Conservation (phyloP, 2,797 vertebrate genomes). For the Acridotheres tristis region DNA sequence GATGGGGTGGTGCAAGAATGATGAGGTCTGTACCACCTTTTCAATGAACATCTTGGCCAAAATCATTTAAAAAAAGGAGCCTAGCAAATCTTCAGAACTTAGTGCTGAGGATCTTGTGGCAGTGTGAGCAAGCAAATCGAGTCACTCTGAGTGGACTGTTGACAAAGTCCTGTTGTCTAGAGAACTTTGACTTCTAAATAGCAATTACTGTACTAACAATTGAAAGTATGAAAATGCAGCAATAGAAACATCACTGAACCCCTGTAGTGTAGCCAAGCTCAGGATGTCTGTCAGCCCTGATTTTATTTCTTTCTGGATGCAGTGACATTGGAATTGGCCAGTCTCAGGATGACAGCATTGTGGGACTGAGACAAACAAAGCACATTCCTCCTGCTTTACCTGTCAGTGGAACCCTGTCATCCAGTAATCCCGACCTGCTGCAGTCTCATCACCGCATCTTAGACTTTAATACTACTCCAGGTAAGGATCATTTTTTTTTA, state of each 20-base stretch:
- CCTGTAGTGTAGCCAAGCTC: neutral
- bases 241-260: neutral
- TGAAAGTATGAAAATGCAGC: neutral
- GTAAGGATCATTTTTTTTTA: constrained; percentile 66
- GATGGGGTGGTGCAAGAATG: neutral
- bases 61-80: neutral
- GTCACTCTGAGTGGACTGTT: neutral
- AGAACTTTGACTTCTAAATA: neutral
- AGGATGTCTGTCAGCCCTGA: neutral
- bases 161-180: neutral
- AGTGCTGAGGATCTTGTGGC: neutral
- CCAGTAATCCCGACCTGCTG: constrained; percentile 95
- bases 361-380: constrained; percentile 95
- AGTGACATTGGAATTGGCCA: constrained; percentile 96
- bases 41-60: neutral
- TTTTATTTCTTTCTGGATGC: neutral
- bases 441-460: constrained; percentile 98
- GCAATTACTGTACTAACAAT: neutral
- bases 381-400: constrained; percentile 93
- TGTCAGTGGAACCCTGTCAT: constrained; percentile 94
- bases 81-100: neutral
- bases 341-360: constrained; percentile 98
- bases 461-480: constrained; percentile 96
- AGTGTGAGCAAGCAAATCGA: neutral
- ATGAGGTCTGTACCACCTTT: neutral